These are phyloP conservation scores for Coracopsis vasa DNA, from an alignment of 2,113 vertebrate genomes.

Conservation along the genomic window DNA sequence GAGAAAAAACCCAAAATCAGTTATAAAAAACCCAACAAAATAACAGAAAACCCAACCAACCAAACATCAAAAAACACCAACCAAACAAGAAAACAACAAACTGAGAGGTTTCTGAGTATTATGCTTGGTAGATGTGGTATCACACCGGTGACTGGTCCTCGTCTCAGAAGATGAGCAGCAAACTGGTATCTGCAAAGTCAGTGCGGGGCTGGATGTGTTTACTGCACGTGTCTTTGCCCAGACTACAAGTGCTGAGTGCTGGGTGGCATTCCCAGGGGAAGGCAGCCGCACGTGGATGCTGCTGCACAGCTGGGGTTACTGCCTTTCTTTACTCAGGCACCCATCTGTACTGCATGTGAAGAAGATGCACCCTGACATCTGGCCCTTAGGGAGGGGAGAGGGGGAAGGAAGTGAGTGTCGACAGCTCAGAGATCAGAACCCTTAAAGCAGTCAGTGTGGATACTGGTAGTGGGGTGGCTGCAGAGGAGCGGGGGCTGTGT, in stretches of 20 bases:
- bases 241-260: not conserved
- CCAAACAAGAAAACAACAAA: not conserved
- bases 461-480: not conserved
- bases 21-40: not conserved
- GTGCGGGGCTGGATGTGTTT: not conserved
- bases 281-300: not conserved
- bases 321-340: not conserved
- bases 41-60: not conserved
- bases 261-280: slow-evolving; percentile 23
- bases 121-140: not conserved
- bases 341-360: not conserved
- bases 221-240: not conserved
- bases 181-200: not conserved
- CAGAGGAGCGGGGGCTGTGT: not conserved
- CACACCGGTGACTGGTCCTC: not conserved
- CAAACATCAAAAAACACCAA: not conserved
- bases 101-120: not conserved
- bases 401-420: not conserved
- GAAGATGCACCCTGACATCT: not conserved
- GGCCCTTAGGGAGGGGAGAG: not conserved
- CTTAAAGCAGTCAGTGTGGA: not conserved
- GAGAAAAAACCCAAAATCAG: not conserved
- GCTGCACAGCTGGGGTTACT: slow-evolving; percentile 47
- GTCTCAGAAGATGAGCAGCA: not conserved
- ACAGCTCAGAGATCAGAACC: not conserved